Evolutionary conservation across 2,797 vertebrate genomes (phyloP).

Genomic region (Hafferia zeledoni): DNA sequence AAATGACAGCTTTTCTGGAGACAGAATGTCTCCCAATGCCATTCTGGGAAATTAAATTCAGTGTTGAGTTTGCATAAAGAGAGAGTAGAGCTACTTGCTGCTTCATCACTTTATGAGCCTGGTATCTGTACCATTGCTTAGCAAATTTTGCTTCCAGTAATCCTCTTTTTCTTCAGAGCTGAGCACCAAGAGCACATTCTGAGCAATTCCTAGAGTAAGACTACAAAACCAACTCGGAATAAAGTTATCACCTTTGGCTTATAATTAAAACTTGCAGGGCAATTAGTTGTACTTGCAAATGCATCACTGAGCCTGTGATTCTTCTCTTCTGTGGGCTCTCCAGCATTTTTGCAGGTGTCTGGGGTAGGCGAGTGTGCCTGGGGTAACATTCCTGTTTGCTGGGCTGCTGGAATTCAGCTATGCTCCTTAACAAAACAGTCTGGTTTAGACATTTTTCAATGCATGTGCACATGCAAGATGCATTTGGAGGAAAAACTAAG

Average conservation of each 20-base stretch:
- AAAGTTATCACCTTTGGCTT: neutral
- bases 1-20: neutral
- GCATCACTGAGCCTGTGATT: neutral
- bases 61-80: constrained; percentile 17
- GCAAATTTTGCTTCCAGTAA: constrained; percentile 13
- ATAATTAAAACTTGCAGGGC: neutral
- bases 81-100: neutral
- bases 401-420: constrained; percentile 25
- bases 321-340: neutral
- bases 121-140: constrained; percentile 1
- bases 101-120: constrained; percentile 13
- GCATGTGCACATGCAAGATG: neutral
- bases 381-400: constrained; percentile 36
- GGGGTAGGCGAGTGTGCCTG: neutral
- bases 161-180: neutral
- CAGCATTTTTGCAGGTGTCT: neutral
- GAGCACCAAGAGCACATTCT: neutral
- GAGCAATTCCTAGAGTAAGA: neutral
- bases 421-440: constrained; percentile 47
- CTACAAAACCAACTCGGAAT: neutral
- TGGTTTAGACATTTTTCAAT: constrained; percentile 38
- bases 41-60: constrained; percentile 10
- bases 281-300: neutral
- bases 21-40: neutral
- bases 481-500: neutral